Percentiles rank a stretch among this genome's conserved stretches.
phyloP scores from a whole-genome alignment of 2,888 invertebrate species.

The Ptilodon capucinus region DNA sequence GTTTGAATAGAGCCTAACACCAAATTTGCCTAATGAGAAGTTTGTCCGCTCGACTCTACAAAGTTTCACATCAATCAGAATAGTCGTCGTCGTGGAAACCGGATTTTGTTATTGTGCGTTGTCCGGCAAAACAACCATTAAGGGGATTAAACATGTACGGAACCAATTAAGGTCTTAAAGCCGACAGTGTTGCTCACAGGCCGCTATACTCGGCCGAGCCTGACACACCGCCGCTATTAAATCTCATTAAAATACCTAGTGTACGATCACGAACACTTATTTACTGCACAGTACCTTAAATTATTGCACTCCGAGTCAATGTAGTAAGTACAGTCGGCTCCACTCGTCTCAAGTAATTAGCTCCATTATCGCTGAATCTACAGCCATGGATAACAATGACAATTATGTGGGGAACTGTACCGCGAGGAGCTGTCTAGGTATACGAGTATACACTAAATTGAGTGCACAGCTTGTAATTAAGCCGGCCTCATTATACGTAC shows the following conservation, averaged over 20 bases:
- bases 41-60: constrained; percentile 47
- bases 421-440: constrained; percentile 15
- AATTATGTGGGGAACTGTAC: constrained; percentile 37
- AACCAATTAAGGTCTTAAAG: constrained; percentile 73
- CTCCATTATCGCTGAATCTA: constrained; percentile 66
- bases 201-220: constrained; percentile 34
- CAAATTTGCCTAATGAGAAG: constrained; percentile 45
- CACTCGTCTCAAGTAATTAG: constrained; percentile 65
- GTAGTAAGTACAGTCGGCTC: constrained; percentile 60
- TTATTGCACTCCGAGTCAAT: constrained; percentile 62
- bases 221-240: constrained; percentile 58
- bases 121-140: constrained; percentile 63
- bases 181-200: constrained; percentile 55
- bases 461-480: constrained; percentile 1
- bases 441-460: constrained; percentile 19
- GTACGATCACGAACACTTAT: constrained; percentile 67
- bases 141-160: constrained; percentile 69
- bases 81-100: constrained; percentile 54
- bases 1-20: too few species aligned
- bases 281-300: constrained; percentile 56
- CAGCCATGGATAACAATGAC: constrained; percentile 44
- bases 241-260: constrained; percentile 73
- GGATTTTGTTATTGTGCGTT: constrained; percentile 56
- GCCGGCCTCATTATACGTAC: not conserved
- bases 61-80: constrained; percentile 57